Percentiles rank a stretch among this genome's conserved stretches.
phyloP scores from a whole-genome alignment of 2,113 vertebrate genomes.

The Psilopsiagon aurifrons region DNA sequence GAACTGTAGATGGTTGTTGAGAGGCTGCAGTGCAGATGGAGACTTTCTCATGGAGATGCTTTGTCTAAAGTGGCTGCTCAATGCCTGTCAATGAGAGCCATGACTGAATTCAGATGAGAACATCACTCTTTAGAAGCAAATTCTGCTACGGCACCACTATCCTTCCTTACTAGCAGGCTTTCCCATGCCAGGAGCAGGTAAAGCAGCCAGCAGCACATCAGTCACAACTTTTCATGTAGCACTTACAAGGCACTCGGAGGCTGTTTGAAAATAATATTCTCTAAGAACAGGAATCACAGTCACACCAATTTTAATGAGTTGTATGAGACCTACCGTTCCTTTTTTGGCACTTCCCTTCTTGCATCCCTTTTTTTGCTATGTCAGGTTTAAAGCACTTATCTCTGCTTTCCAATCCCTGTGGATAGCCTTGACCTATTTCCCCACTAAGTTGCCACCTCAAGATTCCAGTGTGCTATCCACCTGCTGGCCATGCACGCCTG shows the following conservation, averaged over 20 bases:
- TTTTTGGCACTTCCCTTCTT: not conserved
- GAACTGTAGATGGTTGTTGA: not conserved
- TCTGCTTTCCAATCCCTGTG: not conserved
- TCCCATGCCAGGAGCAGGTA: not conserved
- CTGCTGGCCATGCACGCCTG: not conserved
- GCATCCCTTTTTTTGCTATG: not conserved
- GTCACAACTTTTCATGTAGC: not conserved
- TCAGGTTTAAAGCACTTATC: not conserved
- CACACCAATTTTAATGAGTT: not conserved
- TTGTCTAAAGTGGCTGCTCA: not conserved
- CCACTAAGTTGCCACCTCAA: not conserved
- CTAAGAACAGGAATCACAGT: not conserved
- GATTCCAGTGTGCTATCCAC: not conserved
- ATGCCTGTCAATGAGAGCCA: not conserved
- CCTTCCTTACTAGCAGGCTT: not conserved
- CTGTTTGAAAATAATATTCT: not conserved
- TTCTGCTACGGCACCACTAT: not conserved
- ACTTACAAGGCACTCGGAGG: not conserved
- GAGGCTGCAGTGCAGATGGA: not conserved
- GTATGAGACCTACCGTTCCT: not conserved
- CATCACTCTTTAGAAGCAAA: not conserved
- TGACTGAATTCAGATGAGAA: not conserved
- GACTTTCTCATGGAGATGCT: slow-evolving; percentile 37
- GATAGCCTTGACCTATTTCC: not conserved
- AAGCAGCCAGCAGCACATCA: not conserved